phyloP scores from a whole-genome alignment of 2,888 invertebrate species.

The Brassicogethes aeneus region DNA sequence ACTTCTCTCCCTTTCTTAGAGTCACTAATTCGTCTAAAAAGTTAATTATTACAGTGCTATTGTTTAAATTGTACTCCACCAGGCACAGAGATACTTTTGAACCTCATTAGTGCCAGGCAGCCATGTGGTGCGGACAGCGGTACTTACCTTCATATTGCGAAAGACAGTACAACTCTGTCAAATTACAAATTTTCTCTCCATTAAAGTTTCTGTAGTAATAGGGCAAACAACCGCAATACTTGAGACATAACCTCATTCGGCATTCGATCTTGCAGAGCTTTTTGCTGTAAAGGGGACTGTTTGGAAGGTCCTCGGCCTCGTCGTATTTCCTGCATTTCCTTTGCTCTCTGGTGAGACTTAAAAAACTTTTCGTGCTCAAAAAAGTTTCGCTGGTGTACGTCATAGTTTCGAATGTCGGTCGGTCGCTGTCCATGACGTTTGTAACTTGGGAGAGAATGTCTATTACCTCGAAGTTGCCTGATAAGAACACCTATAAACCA shows the following conservation, averaged over 20 bases:
- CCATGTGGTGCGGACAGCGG: too few relatives aligned
- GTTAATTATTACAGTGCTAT: too few relatives aligned
- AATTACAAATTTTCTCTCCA: slow-evolving; percentile 30
- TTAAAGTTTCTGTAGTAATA: slow-evolving; percentile 32
- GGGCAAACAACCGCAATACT: slow-evolving; percentile 35
- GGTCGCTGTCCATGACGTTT: background rate
- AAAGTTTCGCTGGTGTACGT: background rate
- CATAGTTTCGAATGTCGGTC: background rate
- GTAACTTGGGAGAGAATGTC: background rate
- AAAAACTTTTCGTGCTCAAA: slow-evolving; percentile 3
- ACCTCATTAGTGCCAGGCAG: too few relatives aligned
- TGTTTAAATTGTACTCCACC: too few relatives aligned
- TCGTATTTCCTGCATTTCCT: slow-evolving; percentile 29
- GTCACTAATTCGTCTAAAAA: too few relatives aligned
- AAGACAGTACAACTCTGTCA: slow-evolving; percentile 33
- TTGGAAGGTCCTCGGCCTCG: slow-evolving; percentile 27
- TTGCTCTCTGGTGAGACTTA: slow-evolving; percentile 18
- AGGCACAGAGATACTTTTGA: too few relatives aligned
- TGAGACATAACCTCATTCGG: slow-evolving; percentile 28
- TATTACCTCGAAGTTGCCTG: too few relatives aligned
- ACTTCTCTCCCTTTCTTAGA: too few relatives aligned
- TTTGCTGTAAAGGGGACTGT: slow-evolving; percentile 32
- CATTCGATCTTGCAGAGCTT: slow-evolving; percentile 36
- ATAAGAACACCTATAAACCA: background rate
- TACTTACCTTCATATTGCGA: too few relatives aligned